These are phyloP conservation scores for Scolopax bukidnonensis DNA, from an alignment of 2,797 vertebrate genomes.

Conservation along the genomic window DNA sequence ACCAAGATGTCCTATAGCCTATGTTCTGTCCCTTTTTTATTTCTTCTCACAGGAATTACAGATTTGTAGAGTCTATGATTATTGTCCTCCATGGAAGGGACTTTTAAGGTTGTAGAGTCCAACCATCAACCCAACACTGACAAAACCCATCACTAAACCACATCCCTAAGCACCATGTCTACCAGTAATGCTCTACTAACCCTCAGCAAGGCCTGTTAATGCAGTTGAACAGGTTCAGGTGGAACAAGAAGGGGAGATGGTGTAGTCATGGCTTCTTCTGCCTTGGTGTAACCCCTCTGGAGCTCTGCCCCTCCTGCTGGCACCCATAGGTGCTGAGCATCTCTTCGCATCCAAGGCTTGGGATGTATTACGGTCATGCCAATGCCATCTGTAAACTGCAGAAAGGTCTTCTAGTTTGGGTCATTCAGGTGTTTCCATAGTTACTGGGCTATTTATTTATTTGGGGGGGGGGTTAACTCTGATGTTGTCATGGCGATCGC, in stretches of 20 bases:
- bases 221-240: not conserved
- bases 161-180: not conserved
- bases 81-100: not conserved
- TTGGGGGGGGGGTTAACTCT: not conserved
- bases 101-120: not conserved
- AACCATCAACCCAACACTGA: not conserved
- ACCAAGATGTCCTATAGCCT: not conserved
- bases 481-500: slow-evolving; percentile 72
- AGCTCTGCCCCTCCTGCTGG: slow-evolving; percentile 37
- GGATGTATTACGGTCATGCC: not conserved
- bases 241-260: not conserved
- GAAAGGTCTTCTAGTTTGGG: not conserved
- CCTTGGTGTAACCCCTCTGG: not conserved
- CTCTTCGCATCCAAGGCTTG: not conserved
- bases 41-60: not conserved
- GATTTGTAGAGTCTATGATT: not conserved
- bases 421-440: slow-evolving; percentile 75
- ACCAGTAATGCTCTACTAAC: not conserved
- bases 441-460: slow-evolving; percentile 59
- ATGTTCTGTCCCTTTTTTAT: not conserved
- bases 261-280: not conserved
- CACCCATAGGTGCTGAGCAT: not conserved
- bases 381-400: not conserved
- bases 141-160: not conserved
- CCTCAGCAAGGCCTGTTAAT: not conserved